phyloP scores from a whole-genome alignment of 2,797 vertebrate species.

The Hoplostethus mediterraneus region DNA sequence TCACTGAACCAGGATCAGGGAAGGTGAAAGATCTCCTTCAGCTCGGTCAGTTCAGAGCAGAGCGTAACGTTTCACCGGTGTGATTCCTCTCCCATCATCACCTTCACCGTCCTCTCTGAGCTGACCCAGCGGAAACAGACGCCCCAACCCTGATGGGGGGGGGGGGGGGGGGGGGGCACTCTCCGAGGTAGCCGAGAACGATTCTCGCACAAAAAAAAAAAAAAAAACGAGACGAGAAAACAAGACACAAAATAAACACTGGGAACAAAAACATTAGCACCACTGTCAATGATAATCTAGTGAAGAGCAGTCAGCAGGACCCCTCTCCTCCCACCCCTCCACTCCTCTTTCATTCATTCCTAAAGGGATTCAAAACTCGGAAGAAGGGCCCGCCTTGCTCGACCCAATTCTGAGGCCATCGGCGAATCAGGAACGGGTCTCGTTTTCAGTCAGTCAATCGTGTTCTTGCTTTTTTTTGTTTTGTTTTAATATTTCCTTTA shows the following conservation, averaged over 20 bases:
- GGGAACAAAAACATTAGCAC: constrained; percentile 85
- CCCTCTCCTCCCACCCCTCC: constrained; percentile 49
- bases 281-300: constrained; percentile 80
- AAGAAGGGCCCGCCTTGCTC: constrained; percentile 5
- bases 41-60: constrained; percentile 14
- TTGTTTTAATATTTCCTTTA: constrained; percentile 32
- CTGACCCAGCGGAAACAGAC: constrained; percentile 20
- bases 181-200: constrained; percentile 89
- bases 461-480: constrained; percentile 44
- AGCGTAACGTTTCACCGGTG: neutral
- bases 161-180: constrained; percentile 50
- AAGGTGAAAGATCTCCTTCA: neutral
- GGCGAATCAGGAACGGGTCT: constrained; percentile 46
- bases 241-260: constrained; percentile 57
- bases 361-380: constrained; percentile 36
- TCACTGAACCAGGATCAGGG: neutral
- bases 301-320: constrained; percentile 47
- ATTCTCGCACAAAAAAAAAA: constrained; percentile 62
- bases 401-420: constrained; percentile 11
- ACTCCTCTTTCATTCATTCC: constrained; percentile 28
- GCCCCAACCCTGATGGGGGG: neutral
- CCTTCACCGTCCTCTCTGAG: constrained; percentile 11
- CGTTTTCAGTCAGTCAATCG: constrained; percentile 67
- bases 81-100: too few species aligned
- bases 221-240: constrained; percentile 39